phyloP scores from a whole-genome alignment of 2,113 vertebrate species.

The Tachysurus vachellii region DNA sequence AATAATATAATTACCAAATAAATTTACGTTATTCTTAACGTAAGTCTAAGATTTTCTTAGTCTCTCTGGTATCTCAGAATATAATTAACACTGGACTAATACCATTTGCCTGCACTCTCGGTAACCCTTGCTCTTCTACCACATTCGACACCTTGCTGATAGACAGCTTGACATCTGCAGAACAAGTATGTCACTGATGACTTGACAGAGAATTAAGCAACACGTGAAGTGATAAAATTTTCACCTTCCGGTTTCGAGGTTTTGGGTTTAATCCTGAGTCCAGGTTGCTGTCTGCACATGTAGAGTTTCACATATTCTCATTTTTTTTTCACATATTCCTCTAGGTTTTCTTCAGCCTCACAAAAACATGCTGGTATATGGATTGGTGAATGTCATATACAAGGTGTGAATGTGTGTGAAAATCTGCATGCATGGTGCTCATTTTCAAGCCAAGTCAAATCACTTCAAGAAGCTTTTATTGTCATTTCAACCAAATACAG shows the following conservation, averaged over 20 bases:
- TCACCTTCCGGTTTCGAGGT: not conserved
- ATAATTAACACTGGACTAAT: not conserved
- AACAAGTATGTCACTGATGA: not conserved
- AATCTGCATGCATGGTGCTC: not conserved
- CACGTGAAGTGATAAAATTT: not conserved
- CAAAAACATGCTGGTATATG: not conserved
- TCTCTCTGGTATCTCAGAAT: not conserved
- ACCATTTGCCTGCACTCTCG: not conserved
- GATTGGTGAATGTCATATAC: not conserved
- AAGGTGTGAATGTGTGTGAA: not conserved
- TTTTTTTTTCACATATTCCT: not conserved
- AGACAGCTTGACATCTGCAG: not conserved
- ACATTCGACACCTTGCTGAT: not conserved
- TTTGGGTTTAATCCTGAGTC: not conserved
- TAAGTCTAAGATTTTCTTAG: not conserved
- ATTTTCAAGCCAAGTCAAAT: not conserved
- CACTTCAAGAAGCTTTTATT: no score
- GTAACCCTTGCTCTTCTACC: not conserved
- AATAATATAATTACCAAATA: not conserved
- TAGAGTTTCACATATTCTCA: not conserved
- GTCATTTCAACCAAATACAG: no score
- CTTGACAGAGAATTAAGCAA: not conserved
- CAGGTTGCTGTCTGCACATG: not conserved
- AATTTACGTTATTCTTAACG: not conserved
- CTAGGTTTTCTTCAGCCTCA: no score